Base-by-base conservation (phyloP, 1,140 invertebrate genomes). In the Megalopta genalis region DNA sequence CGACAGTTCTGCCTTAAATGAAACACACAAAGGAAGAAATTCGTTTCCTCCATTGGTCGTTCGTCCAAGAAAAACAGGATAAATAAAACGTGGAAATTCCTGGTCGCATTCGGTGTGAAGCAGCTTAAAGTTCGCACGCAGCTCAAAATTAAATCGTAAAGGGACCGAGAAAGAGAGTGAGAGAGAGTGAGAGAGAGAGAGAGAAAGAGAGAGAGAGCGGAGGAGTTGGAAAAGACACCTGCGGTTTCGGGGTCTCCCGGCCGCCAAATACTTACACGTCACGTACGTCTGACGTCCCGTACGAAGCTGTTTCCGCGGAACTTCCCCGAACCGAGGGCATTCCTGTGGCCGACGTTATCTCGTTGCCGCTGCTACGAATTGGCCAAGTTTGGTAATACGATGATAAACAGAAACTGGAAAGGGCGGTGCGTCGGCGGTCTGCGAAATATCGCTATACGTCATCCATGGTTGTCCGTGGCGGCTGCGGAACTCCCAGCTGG, bases 331-430 rank as follows among this genome's bases (percentile, higher is more conserved):
- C 54, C 21, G 21, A 37, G 2, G 27, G 8, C 70, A 65, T 46
- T 79, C 70, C 25, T 59, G 37, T 25, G 52, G 60, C 4, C 1
- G 25, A 57, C 21, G 69, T 79, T 79, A 73, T 65, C 69, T 57
- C 69, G 16, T 37, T 37, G 23, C 16, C n/a, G 67, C 9, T 54
- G 49, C 39, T 68, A 52, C 25, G 57, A 80, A 80, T 80, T 80
- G 78, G 78, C 65, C 57, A 80, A 80, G 78, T 80, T 80, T 69
- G 65, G 73, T 80, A 80, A 80, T 80, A 77, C 65, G 64, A 77
- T 80, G 65, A 80, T 77, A 80, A 80, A 76, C 78, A 80, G 72
- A 76, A 69, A 52, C 73, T 62, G 49, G 46, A 65, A 72, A 64
- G 62, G 54, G 57, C 70, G 67, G 67, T 27, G 37, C 57, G n/a